Conservation (phyloP, 2,888 invertebrate genomes). For the Acronicta psi region DNA sequence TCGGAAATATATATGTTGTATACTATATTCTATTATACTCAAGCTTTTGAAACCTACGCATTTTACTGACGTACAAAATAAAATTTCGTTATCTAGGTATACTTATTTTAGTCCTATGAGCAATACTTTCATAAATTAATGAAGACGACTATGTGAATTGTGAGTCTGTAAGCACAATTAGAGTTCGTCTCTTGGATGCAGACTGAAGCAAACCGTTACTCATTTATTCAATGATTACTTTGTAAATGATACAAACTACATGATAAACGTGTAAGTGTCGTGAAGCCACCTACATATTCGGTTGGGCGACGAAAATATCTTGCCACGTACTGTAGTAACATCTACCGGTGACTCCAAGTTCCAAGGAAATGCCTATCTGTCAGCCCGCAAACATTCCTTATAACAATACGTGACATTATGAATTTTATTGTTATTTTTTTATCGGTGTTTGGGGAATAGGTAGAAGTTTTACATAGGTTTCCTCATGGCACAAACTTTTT, state of each 20-base stretch:
- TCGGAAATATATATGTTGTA: constrained; percentile 1
- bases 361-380: constrained; percentile 59
- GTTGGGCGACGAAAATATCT: constrained; percentile 69
- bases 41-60: constrained; percentile 44
- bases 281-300: constrained; percentile 68
- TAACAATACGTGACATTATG: constrained; percentile 42
- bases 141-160: constrained; percentile 17
- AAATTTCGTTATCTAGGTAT: constrained; percentile 22
- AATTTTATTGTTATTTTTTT: not conserved
- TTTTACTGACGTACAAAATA: constrained; percentile 26
- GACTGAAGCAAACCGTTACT: constrained; percentile 28
- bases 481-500: not conserved
- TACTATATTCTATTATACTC: constrained; percentile 9
- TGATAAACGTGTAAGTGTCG: constrained; percentile 61
- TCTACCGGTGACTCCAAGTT: constrained; percentile 58
- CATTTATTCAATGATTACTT: constrained; percentile 58
- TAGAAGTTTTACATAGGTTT: not conserved
- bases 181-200: constrained; percentile 23
- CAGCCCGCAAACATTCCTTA: constrained; percentile 55
- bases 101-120: constrained; percentile 25
- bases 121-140: constrained; percentile 32
- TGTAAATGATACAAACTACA: constrained; percentile 57
- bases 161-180: constrained; percentile 12
- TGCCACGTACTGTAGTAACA: constrained; percentile 63
- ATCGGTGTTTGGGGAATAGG: too few relatives aligned